Evolutionary conservation across 2,797 vertebrate genomes (phyloP).

Genomic region (Cossypha polioptera): DNA sequence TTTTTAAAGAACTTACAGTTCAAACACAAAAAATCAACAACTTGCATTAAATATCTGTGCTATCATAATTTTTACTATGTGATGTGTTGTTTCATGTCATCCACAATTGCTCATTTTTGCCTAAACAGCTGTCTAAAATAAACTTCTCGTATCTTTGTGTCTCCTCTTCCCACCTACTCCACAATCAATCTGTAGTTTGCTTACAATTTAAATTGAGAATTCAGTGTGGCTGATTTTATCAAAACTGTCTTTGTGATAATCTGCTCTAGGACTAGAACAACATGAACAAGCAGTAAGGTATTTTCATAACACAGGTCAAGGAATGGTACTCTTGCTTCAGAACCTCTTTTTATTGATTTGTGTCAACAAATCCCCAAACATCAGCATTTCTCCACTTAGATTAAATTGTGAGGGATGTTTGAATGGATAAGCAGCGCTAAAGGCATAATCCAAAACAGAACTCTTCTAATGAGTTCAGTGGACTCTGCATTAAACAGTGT

Average conservation of each 20-base stretch:
- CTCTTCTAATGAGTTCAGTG: constrained; percentile 30
- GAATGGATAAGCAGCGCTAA: constrained; percentile 17
- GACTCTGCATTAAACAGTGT: not conserved
- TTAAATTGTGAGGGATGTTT: not conserved
- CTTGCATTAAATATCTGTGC: not conserved
- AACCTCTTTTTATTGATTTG: not conserved
- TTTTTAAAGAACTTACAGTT: not conserved
- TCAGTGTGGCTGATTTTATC: not conserved
- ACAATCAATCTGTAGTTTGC: not conserved
- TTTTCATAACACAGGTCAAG: not conserved
- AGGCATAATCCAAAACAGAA: constrained; percentile 56
- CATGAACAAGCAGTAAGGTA: not conserved
- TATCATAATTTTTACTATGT: not conserved
- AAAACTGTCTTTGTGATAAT: not conserved
- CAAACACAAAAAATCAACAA: not conserved
- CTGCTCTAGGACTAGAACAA: not conserved
- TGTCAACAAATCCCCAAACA: constrained; percentile 1
- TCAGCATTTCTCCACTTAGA: not conserved
- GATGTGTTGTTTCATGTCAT: not conserved
- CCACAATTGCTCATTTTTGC: not conserved
- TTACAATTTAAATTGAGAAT: not conserved
- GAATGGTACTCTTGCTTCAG: not conserved
- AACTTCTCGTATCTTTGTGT: not conserved
- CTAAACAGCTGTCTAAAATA: not conserved
- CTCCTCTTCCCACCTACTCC: not conserved